phyloP scores from a whole-genome alignment of 2,888 invertebrate species.

The Thumatha senex region DNA sequence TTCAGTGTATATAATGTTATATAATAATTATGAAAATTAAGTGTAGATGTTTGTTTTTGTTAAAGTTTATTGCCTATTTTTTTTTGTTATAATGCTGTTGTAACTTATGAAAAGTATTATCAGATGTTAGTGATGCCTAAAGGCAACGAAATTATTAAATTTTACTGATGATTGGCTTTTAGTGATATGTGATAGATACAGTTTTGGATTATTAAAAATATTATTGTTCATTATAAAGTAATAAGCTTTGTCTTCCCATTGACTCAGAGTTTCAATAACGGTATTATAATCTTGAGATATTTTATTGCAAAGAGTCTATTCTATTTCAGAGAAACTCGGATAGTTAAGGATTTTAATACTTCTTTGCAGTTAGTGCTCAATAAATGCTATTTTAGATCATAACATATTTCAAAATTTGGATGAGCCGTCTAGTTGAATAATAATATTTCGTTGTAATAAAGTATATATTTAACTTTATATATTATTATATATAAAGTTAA shows the following conservation, averaged over 20 bases:
- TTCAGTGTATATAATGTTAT: slow-evolving; percentile 41
- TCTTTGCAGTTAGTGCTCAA: slow-evolving; percentile 42
- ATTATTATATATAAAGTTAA: no score
- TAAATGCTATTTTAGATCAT: slow-evolving; percentile 29
- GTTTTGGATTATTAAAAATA: no score
- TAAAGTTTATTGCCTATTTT: no score
- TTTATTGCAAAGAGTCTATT: neutral
- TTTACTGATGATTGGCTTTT: no score
- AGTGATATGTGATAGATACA: no score
- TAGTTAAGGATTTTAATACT: no score
- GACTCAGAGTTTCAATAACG: neutral
- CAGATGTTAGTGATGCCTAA: no score
- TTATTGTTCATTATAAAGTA: no score
- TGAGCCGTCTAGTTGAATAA: neutral
- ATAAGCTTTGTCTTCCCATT: no score
- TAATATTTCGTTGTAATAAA: neutral
- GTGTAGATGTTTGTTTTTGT: neutral
- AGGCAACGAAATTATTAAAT: no score
- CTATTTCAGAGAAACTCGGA: neutral
- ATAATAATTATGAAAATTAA: slow-evolving; percentile 20
- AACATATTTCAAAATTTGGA: neutral
- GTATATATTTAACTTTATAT: neutral
- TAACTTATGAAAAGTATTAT: no score
- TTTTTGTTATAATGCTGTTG: no score
- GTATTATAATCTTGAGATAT: neutral